phyloP scores from a whole-genome alignment of 2,113 vertebrate species.

The Prolemur simus region DNA sequence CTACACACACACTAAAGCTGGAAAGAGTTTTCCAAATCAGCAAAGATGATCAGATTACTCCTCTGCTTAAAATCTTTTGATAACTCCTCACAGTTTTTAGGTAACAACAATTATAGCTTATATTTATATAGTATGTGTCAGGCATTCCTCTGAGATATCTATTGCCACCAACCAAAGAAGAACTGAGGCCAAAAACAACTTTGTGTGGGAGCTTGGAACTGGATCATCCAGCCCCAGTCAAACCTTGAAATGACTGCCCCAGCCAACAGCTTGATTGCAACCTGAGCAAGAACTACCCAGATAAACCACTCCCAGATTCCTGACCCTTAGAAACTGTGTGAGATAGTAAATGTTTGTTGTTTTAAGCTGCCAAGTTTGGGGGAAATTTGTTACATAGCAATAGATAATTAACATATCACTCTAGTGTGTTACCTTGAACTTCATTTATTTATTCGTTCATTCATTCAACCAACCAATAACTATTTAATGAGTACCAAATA shows the following conservation, averaged over 20 bases:
- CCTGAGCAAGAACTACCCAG: neutral
- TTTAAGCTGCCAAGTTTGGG: neutral
- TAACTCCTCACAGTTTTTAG: neutral
- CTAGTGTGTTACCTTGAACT: too few species aligned
- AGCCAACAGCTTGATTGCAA: neutral
- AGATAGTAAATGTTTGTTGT: constrained; percentile 22
- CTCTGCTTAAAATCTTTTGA: neutral
- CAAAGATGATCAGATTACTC: neutral
- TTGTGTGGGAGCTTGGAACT: neutral
- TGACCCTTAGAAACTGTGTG: constrained; percentile 7
- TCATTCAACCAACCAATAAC: neutral
- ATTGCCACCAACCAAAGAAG: neutral
- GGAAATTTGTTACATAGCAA: neutral
- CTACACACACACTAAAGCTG: neutral
- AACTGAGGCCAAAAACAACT: neutral
- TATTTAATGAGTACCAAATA: neutral
- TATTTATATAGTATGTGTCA: neutral
- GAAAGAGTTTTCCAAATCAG: neutral
- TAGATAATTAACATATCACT: neutral
- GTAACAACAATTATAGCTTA: neutral
- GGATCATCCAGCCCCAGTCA: neutral
- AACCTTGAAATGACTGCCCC: neutral
- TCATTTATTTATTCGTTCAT: neutral
- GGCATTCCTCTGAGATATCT: neutral
- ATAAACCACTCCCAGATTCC: constrained; percentile 16